phyloP scores from a whole-genome alignment of 2,797 vertebrate species.

The Amphiprion clarkii region DNA sequence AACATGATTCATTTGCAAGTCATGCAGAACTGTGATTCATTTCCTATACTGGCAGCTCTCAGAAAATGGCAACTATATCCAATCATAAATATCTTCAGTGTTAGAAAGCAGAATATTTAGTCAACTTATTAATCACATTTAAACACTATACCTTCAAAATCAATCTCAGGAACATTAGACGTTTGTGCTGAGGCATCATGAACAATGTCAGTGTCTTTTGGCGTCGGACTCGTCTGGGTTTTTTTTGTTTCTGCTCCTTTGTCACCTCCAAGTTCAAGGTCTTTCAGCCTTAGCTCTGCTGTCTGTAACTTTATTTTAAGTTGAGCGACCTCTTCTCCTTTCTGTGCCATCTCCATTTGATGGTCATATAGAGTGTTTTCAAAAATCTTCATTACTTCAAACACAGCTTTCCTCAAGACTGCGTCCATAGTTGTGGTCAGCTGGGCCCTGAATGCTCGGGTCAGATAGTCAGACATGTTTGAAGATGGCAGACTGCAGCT shows the following conservation, averaged over 20 bases:
- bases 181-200: neutral
- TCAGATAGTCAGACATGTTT: slow-evolving; percentile 69
- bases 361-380: slow-evolving; percentile 69
- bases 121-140: neutral
- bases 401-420: slow-evolving; percentile 56
- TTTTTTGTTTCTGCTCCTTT: neutral
- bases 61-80: too few species aligned
- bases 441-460: slow-evolving; percentile 60
- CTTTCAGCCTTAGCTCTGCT: slow-evolving; percentile 56
- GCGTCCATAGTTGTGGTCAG: slow-evolving; percentile 72
- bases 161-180: slow-evolving; percentile 45
- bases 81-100: neutral
- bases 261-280: neutral
- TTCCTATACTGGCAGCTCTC: too few species aligned
- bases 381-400: slow-evolving; percentile 75
- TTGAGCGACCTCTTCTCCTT: slow-evolving; percentile 63
- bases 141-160: slow-evolving; percentile 64
- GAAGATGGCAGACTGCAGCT: neutral
- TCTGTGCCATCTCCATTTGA: slow-evolving; percentile 65
- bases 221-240: neutral
- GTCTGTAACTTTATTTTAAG: slow-evolving; percentile 72
- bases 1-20: neutral
- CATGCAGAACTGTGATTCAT: neutral
- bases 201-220: slow-evolving; percentile 1
- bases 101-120: neutral